These are phyloP conservation scores for Rhinolophus ferrumequinum DNA, from an alignment of 2,113 vertebrate species.

Conservation along the genomic window DNA sequence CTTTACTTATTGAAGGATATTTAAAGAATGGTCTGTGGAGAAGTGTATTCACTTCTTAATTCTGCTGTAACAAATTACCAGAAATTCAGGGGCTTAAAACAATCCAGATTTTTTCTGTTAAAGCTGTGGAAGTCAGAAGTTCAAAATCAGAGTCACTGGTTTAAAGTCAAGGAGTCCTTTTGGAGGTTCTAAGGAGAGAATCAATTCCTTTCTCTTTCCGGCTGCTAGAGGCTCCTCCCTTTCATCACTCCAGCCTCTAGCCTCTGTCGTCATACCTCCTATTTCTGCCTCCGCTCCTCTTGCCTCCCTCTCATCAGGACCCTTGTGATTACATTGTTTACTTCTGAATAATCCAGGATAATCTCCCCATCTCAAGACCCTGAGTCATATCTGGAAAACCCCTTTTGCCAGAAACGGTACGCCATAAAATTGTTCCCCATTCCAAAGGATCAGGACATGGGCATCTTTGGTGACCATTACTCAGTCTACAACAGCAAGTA, in stretches of 20 bases:
- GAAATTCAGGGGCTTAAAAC: not conserved
- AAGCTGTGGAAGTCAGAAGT: not conserved
- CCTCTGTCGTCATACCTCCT: not conserved
- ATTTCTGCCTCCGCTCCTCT: not conserved
- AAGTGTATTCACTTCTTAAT: not conserved
- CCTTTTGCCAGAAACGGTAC: not conserved
- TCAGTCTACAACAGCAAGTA: not conserved
- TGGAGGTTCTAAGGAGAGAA: not conserved
- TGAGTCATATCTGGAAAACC: not conserved
- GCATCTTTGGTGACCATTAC: not conserved
- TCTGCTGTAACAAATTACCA: not conserved
- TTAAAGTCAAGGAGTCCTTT: not conserved
- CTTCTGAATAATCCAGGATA: not conserved
- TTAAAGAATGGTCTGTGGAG: not conserved
- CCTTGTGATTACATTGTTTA: not conserved
- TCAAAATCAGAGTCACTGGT: not conserved
- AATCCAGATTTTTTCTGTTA: not conserved
- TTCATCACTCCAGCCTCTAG: not conserved
- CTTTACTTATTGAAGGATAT: not conserved
- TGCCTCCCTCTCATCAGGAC: not conserved
- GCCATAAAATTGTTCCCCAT: not conserved
- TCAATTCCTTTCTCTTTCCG: not conserved
- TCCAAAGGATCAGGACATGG: not conserved
- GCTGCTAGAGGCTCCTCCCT: fast-evolving
- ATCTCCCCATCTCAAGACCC: not conserved